Conservation (phyloP, 2,113 vertebrate species). For the Peromyscus leucopus region DNA sequence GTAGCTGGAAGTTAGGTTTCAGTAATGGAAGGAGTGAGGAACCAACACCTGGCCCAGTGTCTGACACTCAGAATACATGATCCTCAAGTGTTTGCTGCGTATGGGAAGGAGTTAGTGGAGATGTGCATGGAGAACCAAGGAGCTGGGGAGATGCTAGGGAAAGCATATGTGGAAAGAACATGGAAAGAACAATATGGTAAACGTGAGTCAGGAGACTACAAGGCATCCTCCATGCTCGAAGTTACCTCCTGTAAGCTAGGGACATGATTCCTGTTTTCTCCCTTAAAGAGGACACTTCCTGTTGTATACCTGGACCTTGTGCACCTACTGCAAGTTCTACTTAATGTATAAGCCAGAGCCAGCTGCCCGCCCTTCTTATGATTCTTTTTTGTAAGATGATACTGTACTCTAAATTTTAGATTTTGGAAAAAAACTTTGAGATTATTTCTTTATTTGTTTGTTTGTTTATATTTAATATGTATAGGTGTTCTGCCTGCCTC, state of each 20-base stretch:
- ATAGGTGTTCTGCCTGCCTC: neutral
- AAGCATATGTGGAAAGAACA: neutral
- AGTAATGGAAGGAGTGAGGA: neutral
- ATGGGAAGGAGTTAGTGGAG: neutral
- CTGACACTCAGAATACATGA: neutral
- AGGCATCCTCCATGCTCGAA: neutral
- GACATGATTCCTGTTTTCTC: neutral
- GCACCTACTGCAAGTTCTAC: fast-evolving
- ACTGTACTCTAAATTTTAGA: neutral
- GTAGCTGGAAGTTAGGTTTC: neutral
- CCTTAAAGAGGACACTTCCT: neutral
- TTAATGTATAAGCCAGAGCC: neutral
- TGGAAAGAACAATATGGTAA: neutral
- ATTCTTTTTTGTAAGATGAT: neutral
- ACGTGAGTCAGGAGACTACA: neutral
- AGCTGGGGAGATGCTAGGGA: neutral
- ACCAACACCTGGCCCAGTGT: neutral
- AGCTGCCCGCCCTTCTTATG: neutral
- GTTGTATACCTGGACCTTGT: fast-evolving
- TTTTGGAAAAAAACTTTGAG: neutral
- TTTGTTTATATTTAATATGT: neutral
- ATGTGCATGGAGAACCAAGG: neutral
- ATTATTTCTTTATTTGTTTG: neutral
- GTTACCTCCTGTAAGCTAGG: neutral
- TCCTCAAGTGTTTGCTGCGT: neutral